Conservation (phyloP, 1,140 invertebrate genomes). For the Drosophila nasuta region DNA sequence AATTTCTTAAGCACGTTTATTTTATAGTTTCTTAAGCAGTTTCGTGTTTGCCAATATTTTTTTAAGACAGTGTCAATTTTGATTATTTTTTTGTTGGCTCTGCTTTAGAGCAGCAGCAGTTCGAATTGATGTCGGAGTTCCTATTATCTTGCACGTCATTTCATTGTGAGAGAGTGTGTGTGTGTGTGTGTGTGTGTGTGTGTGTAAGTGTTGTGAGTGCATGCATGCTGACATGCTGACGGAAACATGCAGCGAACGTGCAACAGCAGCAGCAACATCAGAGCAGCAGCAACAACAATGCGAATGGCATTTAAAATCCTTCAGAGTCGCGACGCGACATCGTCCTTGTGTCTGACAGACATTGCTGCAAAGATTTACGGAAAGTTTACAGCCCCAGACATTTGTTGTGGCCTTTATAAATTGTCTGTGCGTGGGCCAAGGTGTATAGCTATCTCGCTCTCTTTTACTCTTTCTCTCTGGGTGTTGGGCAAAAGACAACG, state of each 20-base stretch:
- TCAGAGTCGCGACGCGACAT: conserved; percentile 59
- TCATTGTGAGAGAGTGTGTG: background rate
- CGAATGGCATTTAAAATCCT: conserved; percentile 72
- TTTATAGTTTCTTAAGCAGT: too few relatives aligned
- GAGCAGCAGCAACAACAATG: conserved; percentile 32
- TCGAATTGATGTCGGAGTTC: conserved; percentile 18
- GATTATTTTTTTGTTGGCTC: too few relatives aligned
- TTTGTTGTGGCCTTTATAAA: conserved; percentile 81
- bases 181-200: conserved; percentile 11
- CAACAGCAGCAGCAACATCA: conserved; percentile 32
- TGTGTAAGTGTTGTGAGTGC: conserved; percentile 13
- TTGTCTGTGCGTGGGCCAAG: conserved; percentile 78
- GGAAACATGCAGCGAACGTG: conserved; percentile 66
- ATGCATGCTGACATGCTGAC: conserved; percentile 69
- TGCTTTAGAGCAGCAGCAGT: conserved; percentile 13
- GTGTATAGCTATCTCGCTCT: conserved; percentile 39
- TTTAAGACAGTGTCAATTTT: too few relatives aligned
- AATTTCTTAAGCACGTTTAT: too few relatives aligned
- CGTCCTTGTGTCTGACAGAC: conserved; percentile 60
- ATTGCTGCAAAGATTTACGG: conserved; percentile 74
- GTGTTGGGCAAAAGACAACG: conserved; percentile 29
- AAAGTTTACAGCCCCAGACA: conserved; percentile 80
- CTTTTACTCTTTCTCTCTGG: background rate
- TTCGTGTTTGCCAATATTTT: background rate
- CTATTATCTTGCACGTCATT: too few relatives aligned